Percentiles rank a stretch among this genome's conserved stretches.
These are phyloP conservation scores for Pelecanus crispus DNA, from an alignment of 2,113 vertebrate species.

Conservation along the genomic window DNA sequence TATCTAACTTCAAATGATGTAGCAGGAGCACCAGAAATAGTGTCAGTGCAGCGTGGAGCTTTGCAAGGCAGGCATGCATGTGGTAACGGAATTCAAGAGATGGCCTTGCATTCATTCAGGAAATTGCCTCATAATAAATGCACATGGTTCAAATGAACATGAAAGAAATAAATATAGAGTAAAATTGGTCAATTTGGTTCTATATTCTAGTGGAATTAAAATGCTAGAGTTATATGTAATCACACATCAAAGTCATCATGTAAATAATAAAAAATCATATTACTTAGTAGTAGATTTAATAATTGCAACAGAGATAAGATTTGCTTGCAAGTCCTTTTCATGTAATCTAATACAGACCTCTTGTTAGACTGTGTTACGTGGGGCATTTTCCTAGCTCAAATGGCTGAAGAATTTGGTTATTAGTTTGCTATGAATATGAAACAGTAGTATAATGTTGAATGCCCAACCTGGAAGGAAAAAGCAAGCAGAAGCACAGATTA, in stretches of 20 bases:
- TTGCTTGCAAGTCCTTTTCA: background rate
- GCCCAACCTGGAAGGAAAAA: background rate
- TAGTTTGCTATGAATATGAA: background rate
- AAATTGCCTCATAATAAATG: background rate
- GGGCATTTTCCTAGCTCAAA: no score
- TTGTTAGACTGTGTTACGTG: background rate
- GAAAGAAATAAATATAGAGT: background rate
- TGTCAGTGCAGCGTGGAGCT: background rate
- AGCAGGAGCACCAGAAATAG: background rate
- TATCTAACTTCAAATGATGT: background rate
- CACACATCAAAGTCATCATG: background rate
- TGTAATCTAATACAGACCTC: background rate
- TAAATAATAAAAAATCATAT: background rate
- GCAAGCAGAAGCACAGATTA: background rate
- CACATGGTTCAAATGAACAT: background rate
- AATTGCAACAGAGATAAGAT: background rate
- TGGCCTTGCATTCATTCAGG: background rate
- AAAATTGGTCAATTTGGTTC: background rate
- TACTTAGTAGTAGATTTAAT: background rate
- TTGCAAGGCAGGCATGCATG: background rate
- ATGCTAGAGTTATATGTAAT: background rate
- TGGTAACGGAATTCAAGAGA: background rate
- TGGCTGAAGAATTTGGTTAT: background rate
- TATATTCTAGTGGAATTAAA: background rate
- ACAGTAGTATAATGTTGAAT: background rate